Percentiles rank a stretch among this genome's conserved stretches.
These are phyloP conservation scores for Acromyrmex echinatior DNA, from an alignment of 1,140 invertebrate genomes.

Conservation along the genomic window DNA sequence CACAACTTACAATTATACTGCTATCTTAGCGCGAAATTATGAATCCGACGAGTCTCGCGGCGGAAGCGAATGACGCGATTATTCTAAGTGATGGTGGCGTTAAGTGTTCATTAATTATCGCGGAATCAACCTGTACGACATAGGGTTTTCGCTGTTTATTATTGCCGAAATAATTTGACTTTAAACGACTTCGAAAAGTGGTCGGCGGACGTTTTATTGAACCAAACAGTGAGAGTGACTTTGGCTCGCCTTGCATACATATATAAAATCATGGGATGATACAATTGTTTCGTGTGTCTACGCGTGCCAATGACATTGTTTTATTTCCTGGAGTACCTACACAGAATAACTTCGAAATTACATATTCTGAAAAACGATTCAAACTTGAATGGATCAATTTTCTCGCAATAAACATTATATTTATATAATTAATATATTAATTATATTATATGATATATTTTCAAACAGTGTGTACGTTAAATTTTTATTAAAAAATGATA, in stretches of 20 bases:
- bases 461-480: neutral
- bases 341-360: neutral
- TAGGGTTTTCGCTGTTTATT: conserved; percentile 47
- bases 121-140: neutral
- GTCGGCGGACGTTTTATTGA: conserved; percentile 67
- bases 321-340: neutral
- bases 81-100: conserved; percentile 35
- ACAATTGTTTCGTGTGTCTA: conserved; percentile 62
- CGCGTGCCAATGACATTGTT: conserved; percentile 35
- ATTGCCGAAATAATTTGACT: conserved; percentile 57
- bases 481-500: neutral
- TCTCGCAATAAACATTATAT: neutral
- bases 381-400: neutral
- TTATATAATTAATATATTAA: neutral
- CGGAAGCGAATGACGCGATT: conserved; percentile 7
- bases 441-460: neutral
- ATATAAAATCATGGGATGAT: conserved; percentile 78
- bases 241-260: conserved; percentile 72
- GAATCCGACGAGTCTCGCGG: neutral
- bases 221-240: conserved; percentile 69
- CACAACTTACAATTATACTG: neutral
- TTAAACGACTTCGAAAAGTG: conserved; percentile 52
- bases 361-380: neutral
- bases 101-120: conserved; percentile 49
- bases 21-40: neutral